Percentiles rank a stretch among this genome's conserved stretches.
phyloP scores from a whole-genome alignment of 2,113 vertebrate species.

The Psephotus haematonotus region DNA sequence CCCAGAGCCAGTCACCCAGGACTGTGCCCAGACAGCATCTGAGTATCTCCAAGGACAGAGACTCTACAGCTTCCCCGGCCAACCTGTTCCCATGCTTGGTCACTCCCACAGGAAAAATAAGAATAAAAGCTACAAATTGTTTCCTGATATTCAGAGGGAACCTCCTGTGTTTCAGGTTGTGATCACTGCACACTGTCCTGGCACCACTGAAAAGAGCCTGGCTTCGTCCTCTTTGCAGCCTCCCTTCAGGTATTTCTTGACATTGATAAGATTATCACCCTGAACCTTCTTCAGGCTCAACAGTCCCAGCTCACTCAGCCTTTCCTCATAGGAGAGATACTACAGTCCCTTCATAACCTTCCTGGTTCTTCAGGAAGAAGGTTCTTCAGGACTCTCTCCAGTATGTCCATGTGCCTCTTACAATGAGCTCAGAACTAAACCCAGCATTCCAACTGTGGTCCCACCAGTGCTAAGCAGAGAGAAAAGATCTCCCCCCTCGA shows the following conservation, averaged over 20 bases:
- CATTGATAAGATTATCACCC: not conserved
- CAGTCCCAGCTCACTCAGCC: not conserved
- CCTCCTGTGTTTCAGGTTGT: not conserved
- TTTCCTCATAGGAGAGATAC: not conserved
- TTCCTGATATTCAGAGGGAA: not conserved
- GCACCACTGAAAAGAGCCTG: not conserved
- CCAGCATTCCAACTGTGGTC: not conserved
- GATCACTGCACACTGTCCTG: not conserved
- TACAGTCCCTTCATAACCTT: not conserved
- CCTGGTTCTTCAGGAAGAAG: rapidly evolving
- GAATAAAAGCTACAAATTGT: no score
- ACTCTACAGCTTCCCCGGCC: not conserved
- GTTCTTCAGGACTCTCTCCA: not conserved
- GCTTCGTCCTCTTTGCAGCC: not conserved
- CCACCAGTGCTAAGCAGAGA: not conserved
- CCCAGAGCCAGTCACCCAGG: rapidly evolving
- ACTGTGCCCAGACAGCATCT: rapidly evolving
- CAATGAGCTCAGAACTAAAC: not conserved
- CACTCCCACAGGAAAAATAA: not conserved
- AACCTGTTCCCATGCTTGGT: not conserved
- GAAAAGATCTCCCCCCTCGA: not conserved
- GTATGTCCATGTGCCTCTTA: not conserved
- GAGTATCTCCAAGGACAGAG: not conserved
- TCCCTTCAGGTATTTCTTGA: not conserved
- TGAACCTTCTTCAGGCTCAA: not conserved